Evolutionary conservation across 2,113 vertebrate species (phyloP).

Genomic region (Gallinago paraguaiae): DNA sequence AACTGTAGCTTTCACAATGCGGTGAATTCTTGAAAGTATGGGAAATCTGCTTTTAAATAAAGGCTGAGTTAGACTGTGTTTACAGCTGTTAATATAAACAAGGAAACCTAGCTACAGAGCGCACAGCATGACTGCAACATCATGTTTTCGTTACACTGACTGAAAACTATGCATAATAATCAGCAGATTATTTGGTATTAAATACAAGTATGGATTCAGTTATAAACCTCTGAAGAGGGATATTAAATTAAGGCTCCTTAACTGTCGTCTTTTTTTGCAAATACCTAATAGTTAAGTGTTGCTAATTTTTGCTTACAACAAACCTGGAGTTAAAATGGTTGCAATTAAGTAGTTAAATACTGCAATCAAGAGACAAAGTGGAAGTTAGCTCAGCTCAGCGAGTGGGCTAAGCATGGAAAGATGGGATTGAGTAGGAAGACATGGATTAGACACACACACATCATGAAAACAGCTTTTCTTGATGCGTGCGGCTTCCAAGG

Average conservation of each 20-base stretch:
- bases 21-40: slow-evolving; percentile 61
- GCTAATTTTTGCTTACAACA: slow-evolving; percentile 1
- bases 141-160: slow-evolving; percentile 79
- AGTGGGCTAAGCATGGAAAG: not conserved
- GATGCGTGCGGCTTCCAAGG: slow-evolving; percentile 28
- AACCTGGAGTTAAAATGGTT: slow-evolving; percentile 2
- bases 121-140: slow-evolving; percentile 75
- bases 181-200: slow-evolving; percentile 77
- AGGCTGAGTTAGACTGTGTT: slow-evolving; percentile 72
- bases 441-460: slow-evolving; percentile 31
- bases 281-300: slow-evolving; percentile 36
- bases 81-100: slow-evolving; percentile 81
- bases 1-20: slow-evolving; percentile 35
- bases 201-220: slow-evolving; percentile 75
- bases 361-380: slow-evolving; percentile 25
- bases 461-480: slow-evolving; percentile 59
- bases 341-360: slow-evolving; percentile 45
- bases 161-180: slow-evolving; percentile 83
- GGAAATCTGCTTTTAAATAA: slow-evolving; percentile 70
- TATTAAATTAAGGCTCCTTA: slow-evolving; percentile 64
- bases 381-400: slow-evolving; percentile 7
- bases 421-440: not conserved
- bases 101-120: slow-evolving; percentile 71
- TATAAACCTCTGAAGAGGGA: slow-evolving; percentile 65
- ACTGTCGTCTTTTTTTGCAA: slow-evolving; percentile 35